These are phyloP conservation scores for Fundulus diaphanus DNA, from an alignment of 2,797 vertebrate genomes.

Conservation along the genomic window DNA sequence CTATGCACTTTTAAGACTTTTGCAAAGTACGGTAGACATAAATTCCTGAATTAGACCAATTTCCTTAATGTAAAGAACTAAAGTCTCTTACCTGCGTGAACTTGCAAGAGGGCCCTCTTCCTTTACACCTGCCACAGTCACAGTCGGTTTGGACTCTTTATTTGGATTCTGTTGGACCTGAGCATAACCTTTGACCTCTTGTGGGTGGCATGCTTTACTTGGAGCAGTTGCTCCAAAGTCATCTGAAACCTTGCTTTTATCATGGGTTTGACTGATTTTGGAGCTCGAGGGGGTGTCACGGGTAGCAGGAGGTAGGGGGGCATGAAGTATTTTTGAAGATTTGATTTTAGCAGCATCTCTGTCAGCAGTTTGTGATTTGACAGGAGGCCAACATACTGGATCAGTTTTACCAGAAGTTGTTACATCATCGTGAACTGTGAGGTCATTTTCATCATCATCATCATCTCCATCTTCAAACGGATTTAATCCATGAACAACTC, in stretches of 20 bases:
- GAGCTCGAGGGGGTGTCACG: neutral
- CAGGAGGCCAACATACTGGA: slow-evolving; percentile 6
- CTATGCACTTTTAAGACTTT: too few species aligned
- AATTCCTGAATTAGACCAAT: neutral
- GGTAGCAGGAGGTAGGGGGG: slow-evolving; percentile 67
- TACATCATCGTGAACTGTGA: slow-evolving; percentile 7
- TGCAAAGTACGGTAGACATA: neutral
- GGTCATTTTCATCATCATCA: slow-evolving; percentile 48
- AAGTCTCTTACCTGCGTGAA: slow-evolving; percentile 88
- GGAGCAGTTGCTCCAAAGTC: neutral
- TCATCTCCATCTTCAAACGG: slow-evolving; percentile 74
- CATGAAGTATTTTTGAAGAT: slow-evolving; percentile 64
- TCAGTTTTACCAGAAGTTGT: neutral
- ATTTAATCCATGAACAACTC: slow-evolving; percentile 44
- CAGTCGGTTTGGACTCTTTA: slow-evolving; percentile 75
- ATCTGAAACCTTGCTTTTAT: neutral
- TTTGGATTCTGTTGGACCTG: slow-evolving; percentile 78
- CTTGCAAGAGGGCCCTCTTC: slow-evolving; percentile 76
- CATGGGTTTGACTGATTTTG: neutral
- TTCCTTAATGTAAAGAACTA: neutral
- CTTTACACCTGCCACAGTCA: slow-evolving; percentile 30
- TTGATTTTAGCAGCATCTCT: slow-evolving; percentile 39
- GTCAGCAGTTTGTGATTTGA: slow-evolving; percentile 7
- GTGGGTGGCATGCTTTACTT: slow-evolving; percentile 10
- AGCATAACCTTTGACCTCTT: slow-evolving; percentile 41